Evolutionary conservation across 2,888 invertebrate genomes (phyloP), one percentile per base, ranked within the genome.

Genomic region (Spilarctia lutea): DNA sequence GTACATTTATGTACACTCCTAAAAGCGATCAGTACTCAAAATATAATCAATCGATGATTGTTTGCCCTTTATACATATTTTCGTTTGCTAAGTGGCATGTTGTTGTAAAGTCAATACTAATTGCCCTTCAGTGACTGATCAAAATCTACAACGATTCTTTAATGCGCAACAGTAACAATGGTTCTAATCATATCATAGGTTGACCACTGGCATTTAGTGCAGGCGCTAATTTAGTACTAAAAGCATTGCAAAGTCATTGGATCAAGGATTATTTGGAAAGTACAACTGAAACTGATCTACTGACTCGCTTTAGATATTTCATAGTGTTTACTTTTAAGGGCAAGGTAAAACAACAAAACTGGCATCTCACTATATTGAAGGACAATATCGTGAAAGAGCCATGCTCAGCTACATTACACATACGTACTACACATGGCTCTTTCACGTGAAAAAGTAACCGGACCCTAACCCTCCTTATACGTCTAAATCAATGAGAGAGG

Each of bases 181-280:
- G 13, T 60, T 63, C 33, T 24, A 66, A 11, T 30, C 27, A 6
- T 39, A 68, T 45, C 16, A 72, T 72, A n/a, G 42, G 72, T 33
- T 33, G 72, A 39, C 68, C 63, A 63, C 35, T 73, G 68, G n/a
- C 68, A 68, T 67, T 73, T 68, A 42, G 45, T 16, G 60, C 24
- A n/a, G n/a, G 52, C 45, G 60, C 60, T 63, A 63, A 73, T 68
- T 73, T 60, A 63, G 10, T 63, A 27, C 67, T 71, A 71, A 71
- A 71, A n/a, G 39, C 20, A 39, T 60, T 60, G 67, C 72, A 42
- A 66, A n/a, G 48, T 60, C 20, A 68, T 16, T 68, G 30, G 33
- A 66, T 48, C 72, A 73, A 73, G 72, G 72, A 68, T 60, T 45
- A 33, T 45, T 68, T 68, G 30, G 68, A 73, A 73, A 73, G 68